Evolutionary conservation across 1,140 invertebrate genomes (phyloP).

Genomic region (Pissodes strobi): DNA sequence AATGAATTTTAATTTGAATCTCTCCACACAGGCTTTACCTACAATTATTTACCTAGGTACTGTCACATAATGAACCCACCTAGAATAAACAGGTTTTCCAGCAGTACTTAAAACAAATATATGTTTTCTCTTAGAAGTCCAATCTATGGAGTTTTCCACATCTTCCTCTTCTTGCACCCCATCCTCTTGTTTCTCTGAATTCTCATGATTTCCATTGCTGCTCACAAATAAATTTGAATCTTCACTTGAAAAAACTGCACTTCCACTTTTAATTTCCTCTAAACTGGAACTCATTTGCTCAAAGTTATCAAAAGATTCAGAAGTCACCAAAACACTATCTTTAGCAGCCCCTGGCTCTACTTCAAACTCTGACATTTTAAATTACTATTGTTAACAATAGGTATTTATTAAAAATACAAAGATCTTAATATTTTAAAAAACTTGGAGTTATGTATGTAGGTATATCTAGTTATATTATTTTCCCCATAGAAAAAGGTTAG

Average conservation of each 20-base stretch:
- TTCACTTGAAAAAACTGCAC: constrained; percentile 53
- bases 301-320: constrained; percentile 72
- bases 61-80: too few species aligned
- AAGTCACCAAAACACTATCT: constrained; percentile 70
- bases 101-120: constrained; percentile 93
- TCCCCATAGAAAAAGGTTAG: too few species aligned
- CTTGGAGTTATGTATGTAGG: too few species aligned
- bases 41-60: too few species aligned
- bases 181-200: constrained; percentile 28
- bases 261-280: constrained; percentile 60
- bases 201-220: constrained; percentile 50
- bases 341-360: constrained; percentile 59
- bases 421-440: too few species aligned
- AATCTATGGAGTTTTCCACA: constrained; percentile 67
- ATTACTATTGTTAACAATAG: too few species aligned
- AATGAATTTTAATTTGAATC: too few species aligned
- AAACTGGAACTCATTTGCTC: constrained; percentile 68
- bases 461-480: too few species aligned
- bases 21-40: too few species aligned
- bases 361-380: constrained; percentile 34
- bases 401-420: too few species aligned
- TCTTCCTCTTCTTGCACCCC: constrained; percentile 55
- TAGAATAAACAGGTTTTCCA: constrained; percentile 94
- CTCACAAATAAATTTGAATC: constrained; percentile 49
- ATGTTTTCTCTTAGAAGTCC: constrained; percentile 85